Evolutionary conservation across 2,797 vertebrate species (phyloP), one percentile per base, ranked within the genome.

Genomic region (Rhincodon typus): DNA sequence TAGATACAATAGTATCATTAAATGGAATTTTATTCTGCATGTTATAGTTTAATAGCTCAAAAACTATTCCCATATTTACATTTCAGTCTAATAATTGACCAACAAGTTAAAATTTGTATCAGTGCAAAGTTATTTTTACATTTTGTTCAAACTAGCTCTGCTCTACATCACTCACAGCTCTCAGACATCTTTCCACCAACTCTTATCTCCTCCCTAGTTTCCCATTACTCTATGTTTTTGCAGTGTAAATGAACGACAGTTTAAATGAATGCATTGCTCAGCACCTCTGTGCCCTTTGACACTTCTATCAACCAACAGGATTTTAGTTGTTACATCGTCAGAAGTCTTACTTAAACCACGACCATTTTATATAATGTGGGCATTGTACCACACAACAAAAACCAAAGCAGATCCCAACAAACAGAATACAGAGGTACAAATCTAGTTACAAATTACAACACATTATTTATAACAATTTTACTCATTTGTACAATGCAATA

Each of bases 371-470:
- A 97, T 96, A 96, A 96, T 95, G 96, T 95, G 96, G 97, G 97
- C 97, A 97, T 97, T 98, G 98, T 97, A 97, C 96, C 97, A 98
- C 97, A 98, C 98, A 98, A 98, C 97, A 98, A 98, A 98, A 98
- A 98, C 97, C 98, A 97, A 96, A 98, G 96, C 97, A 98, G 97
- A 98, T 98, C 97, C 97, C 97, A 97, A 95, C 97, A 96, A 94
- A 96, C 77, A 97, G 97, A 97, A 98, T 97, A 97, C 97, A 97
- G 97, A 97, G 97, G 97, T 97, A 95, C 97, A 97, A 97, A 97
- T 97, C 97, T 97, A 98, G 97, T 97, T 98, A 98, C 27, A 94
- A 46, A 30, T 74, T 13, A 94, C 94, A 94, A 34, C 69, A 94
- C 94, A 17, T 74, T 50, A 53, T 94, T 74, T 53, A 53, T 72